Conservation (phyloP, 1,140 invertebrate genomes). For the Drosophila ogumai region DNA sequence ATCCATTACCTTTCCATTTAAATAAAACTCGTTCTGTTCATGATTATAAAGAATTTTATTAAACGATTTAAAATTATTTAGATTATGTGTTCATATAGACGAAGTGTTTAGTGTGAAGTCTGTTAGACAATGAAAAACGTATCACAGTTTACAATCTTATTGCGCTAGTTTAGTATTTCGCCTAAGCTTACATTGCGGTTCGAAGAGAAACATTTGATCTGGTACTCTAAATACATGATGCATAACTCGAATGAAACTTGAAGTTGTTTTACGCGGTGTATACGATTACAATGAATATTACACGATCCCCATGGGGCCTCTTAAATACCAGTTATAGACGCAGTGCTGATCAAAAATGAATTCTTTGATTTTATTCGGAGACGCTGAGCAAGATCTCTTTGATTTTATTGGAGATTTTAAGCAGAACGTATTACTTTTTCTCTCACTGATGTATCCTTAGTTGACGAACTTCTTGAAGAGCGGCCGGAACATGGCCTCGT, state of each 20-base stretch:
- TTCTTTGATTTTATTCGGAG: constrained; percentile 7
- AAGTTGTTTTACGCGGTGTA: constrained; percentile 42
- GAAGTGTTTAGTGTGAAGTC: constrained; percentile 70
- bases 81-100: constrained; percentile 70
- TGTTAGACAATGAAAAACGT: constrained; percentile 80
- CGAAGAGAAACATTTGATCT: constrained; percentile 40
- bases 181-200: constrained; percentile 51
- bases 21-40: constrained; percentile 14
- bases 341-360: not conserved
- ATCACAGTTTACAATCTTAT: constrained; percentile 81
- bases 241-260: constrained; percentile 55
- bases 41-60: constrained; percentile 79
- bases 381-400: not conserved
- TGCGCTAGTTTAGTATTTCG: constrained; percentile 55
- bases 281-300: constrained; percentile 61
- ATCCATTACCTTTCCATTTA: not conserved
- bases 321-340: constrained; percentile 40
- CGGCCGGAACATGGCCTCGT: constrained; percentile 88
- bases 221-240: constrained; percentile 50
- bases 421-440: not conserved
- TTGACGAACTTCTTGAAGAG: constrained; percentile 93
- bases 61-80: constrained; percentile 76
- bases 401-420: not conserved
- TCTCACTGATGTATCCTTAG: not conserved
- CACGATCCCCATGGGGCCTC: constrained; percentile 76